Evolutionary conservation across 2,797 vertebrate species (phyloP).

Genomic region (Pseudomugil tenellus): DNA sequence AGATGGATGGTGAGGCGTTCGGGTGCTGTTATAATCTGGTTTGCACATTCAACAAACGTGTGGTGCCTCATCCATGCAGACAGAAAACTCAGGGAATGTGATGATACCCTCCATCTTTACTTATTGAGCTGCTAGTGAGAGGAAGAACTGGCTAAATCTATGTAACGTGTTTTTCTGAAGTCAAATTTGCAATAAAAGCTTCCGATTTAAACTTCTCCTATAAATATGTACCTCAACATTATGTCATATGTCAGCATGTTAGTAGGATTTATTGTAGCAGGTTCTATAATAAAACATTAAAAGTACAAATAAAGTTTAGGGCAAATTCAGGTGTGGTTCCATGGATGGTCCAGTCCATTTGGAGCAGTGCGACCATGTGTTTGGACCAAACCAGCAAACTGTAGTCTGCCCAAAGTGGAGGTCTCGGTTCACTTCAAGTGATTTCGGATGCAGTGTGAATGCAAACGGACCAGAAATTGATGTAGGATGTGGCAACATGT

Average conservation of each 20-base stretch:
- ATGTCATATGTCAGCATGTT: not conserved
- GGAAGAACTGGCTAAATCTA: not conserved
- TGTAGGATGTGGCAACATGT: too few relatives aligned
- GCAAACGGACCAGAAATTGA: too few relatives aligned
- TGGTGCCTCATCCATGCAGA: constrained; percentile 37
- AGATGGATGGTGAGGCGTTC: constrained; percentile 32
- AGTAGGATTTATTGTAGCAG: not conserved
- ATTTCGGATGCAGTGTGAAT: too few relatives aligned
- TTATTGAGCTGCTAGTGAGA: not conserved
- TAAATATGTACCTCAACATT: too few relatives aligned
- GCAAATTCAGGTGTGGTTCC: not conserved
- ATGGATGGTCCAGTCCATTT: too few relatives aligned
- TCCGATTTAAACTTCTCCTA: not conserved
- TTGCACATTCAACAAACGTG: constrained; percentile 59
- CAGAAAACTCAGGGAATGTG: constrained; percentile 16
- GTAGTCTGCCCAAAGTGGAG: too few relatives aligned
- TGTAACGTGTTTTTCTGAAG: not conserved
- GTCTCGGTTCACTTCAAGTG: too few relatives aligned
- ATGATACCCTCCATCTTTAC: constrained; percentile 1
- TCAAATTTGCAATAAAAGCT: not conserved
- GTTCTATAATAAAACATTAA: too few relatives aligned
- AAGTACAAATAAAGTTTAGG: not conserved
- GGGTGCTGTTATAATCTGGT: constrained; percentile 19
- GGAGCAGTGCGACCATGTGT: too few relatives aligned
- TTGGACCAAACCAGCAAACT: too few relatives aligned